phyloP scores from a whole-genome alignment of 2,888 invertebrate species.

The Limnephilus rhombicus region DNA sequence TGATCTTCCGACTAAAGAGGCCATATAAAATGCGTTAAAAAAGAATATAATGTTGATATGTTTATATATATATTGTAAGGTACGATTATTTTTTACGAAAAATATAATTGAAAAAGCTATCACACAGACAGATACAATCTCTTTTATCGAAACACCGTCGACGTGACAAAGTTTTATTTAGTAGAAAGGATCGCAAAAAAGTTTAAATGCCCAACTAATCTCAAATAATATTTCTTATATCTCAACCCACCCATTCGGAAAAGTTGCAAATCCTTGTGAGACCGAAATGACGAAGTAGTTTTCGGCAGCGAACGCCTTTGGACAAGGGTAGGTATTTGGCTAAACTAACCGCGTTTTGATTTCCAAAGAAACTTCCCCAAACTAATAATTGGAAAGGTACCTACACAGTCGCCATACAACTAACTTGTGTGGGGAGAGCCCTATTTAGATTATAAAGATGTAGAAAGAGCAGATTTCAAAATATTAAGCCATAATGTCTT shows the following conservation, averaged over 20 bases:
- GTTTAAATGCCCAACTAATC: neutral
- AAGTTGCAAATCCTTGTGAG: neutral
- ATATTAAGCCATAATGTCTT: neutral
- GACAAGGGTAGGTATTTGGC: neutral
- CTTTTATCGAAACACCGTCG: neutral
- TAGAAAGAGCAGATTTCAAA: neutral
- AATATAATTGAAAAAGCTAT: neutral
- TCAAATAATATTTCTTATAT: conserved; percentile 8
- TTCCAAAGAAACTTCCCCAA: conserved; percentile 30
- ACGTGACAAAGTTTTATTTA: neutral
- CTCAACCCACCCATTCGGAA: neutral
- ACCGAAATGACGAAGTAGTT: neutral
- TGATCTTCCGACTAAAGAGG: too few species aligned
- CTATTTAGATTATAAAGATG: neutral
- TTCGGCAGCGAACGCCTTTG: neutral
- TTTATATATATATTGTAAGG: too few species aligned
- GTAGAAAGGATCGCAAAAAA: neutral
- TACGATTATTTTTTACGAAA: too few species aligned
- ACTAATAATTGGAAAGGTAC: conserved; percentile 34
- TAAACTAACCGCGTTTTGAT: conserved; percentile 31
- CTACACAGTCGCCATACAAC: neutral
- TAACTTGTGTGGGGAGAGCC: neutral
- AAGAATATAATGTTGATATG: too few species aligned
- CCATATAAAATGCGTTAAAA: too few species aligned
- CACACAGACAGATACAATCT: neutral